phyloP scores from a whole-genome alignment of 2,797 vertebrate species.

The Loriculus beryllinus region DNA sequence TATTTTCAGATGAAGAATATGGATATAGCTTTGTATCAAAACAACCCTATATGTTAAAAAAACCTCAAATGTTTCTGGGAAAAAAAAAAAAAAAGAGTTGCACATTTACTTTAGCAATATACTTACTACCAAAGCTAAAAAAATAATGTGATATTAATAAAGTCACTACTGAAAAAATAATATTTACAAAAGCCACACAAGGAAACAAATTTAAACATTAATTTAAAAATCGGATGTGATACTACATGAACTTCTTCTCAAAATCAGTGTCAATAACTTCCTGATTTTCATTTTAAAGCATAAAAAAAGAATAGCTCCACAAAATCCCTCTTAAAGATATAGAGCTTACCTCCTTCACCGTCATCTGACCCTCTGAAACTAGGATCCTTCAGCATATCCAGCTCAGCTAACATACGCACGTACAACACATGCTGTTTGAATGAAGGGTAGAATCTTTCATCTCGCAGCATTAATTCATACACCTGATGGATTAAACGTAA shows the following conservation, averaged over 20 bases:
- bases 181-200: not conserved
- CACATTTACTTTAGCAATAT: not conserved
- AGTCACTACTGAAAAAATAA: not conserved
- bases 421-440: slow-evolving; percentile 95
- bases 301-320: not conserved
- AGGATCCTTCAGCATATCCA: slow-evolving; percentile 98
- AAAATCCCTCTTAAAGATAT: not conserved
- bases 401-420: slow-evolving; percentile 94
- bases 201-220: not conserved
- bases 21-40: not conserved
- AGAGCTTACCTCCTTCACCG: slow-evolving; percentile 85
- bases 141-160: not conserved
- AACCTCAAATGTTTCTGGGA: not conserved
- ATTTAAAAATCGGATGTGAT: not conserved
- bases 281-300: not conserved
- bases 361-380: slow-evolving; percentile 97
- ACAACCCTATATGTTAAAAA: not conserved
- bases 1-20: not conserved
- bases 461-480: slow-evolving; percentile 94
- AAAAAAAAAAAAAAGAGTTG: accelerated
- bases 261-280: not conserved
- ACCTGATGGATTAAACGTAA: slow-evolving; percentile 70
- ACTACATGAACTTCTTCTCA: not conserved
- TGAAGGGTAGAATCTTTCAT: slow-evolving; percentile 94
- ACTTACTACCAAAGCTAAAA: not conserved